Percentiles rank a stretch among this genome's conserved stretches.
Evolutionary conservation across 2,888 invertebrate genomes (phyloP).

Genomic region (Sphaerophoria rueppellii): DNA sequence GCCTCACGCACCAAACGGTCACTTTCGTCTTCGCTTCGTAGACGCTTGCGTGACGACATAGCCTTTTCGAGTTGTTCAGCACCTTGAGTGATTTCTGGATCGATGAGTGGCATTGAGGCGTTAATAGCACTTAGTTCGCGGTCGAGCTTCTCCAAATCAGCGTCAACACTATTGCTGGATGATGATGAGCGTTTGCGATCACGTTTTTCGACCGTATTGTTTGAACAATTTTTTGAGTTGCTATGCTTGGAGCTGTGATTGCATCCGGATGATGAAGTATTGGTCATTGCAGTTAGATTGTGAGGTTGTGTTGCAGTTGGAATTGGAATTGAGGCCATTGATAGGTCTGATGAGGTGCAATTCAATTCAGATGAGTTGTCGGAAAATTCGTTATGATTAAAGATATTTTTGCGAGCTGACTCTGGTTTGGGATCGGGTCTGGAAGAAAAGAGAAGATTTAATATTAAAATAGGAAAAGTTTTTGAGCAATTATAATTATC

Average conservation of each 20-base stretch:
- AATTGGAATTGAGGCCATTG: constrained; percentile 52
- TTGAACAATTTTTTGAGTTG: constrained; percentile 36
- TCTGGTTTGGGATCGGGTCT: constrained; percentile 78
- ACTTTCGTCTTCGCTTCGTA: constrained; percentile 85
- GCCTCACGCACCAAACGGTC: constrained; percentile 88
- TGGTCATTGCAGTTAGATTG: constrained; percentile 68
- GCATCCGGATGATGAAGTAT: constrained; percentile 48
- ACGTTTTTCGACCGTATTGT: constrained; percentile 45
- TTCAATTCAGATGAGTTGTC: constrained; percentile 66
- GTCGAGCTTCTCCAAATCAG: constrained; percentile 82
- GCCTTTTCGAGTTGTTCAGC: constrained; percentile 82
- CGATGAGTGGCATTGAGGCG: constrained; percentile 82
- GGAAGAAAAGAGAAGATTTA: constrained; percentile 63
- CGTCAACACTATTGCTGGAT: constrained; percentile 81
- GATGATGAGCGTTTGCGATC: constrained; percentile 77
- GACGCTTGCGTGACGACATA: constrained; percentile 81
- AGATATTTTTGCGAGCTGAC: constrained; percentile 81
- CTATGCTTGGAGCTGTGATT: constrained; percentile 59
- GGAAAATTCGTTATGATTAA: constrained; percentile 77
- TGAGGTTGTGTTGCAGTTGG: constrained; percentile 67
- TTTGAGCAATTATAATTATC: background rate
- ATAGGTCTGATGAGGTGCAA: constrained; percentile 42
- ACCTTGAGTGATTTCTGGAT: constrained; percentile 82
- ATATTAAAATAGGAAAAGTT: background rate
- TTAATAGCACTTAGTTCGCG: constrained; percentile 82